Percentiles rank a stretch among this genome's conserved stretches.
These are phyloP conservation scores for Petrocephalus zakoni DNA, from an alignment of 2,113 vertebrate species.

Conservation along the genomic window DNA sequence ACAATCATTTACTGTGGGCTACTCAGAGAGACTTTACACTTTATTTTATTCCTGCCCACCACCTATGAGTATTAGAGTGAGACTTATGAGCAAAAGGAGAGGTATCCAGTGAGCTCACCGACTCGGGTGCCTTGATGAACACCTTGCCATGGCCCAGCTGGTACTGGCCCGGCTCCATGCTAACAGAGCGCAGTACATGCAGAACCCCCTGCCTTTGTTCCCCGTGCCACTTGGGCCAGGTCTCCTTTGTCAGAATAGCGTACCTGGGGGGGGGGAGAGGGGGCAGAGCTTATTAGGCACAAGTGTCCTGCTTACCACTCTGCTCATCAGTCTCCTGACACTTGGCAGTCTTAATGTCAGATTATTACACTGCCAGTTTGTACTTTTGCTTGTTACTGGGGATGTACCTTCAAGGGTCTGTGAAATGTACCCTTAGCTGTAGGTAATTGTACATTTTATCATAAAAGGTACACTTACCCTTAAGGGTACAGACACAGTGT, in stretches of 20 bases:
- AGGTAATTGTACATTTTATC: no score
- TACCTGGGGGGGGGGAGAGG: slow-evolving; percentile 53
- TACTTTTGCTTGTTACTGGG: no score
- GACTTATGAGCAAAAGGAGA: neutral
- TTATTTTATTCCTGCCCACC: neutral
- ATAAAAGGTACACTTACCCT: no score
- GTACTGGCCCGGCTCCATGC: slow-evolving; percentile 75
- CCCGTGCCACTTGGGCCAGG: slow-evolving; percentile 66
- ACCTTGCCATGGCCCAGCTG: slow-evolving; percentile 70
- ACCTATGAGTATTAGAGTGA: neutral
- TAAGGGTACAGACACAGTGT: no score
- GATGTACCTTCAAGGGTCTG: no score
- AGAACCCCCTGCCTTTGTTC: slow-evolving; percentile 65
- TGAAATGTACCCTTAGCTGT: no score
- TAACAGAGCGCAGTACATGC: slow-evolving; percentile 65
- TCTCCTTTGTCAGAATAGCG: slow-evolving; percentile 70
- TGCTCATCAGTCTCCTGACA: neutral
- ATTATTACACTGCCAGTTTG: neutral
- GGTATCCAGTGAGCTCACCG: slow-evolving; percentile 48
- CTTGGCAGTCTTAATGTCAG: neutral
- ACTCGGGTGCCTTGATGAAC: slow-evolving; percentile 77
- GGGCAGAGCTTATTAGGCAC: neutral
- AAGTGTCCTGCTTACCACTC: neutral
- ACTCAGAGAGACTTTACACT: neutral
- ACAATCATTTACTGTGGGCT: neutral